Conservation (phyloP, 2,888 invertebrate species). For the Liposcelis brunnea region DNA sequence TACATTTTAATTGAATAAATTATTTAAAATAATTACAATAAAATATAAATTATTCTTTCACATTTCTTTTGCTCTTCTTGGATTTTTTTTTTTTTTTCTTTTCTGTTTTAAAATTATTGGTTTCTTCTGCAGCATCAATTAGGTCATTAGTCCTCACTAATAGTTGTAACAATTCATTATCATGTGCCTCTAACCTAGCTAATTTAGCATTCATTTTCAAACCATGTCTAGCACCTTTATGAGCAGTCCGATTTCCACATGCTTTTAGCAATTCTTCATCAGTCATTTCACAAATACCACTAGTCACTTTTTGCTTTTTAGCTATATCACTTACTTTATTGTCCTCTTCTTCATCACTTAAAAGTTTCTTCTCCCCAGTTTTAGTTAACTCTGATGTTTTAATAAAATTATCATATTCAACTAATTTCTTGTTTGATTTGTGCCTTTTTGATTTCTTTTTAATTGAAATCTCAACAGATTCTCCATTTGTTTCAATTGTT, state of each 20-base stretch:
- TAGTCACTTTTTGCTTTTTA: neutral
- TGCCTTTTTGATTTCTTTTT: neutral
- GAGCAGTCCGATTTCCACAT: conserved; percentile 4
- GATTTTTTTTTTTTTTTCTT: no score
- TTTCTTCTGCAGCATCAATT: no score
- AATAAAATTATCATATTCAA: neutral
- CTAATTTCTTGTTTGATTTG: neutral
- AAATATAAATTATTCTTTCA: no score
- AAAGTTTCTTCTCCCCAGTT: neutral
- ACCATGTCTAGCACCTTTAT: conserved; percentile 6
- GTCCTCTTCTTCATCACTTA: conserved; percentile 1
- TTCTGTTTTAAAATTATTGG: no score
- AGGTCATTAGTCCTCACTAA: no score
- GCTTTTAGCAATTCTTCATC: conserved; percentile 2
- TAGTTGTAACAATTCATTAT: no score
- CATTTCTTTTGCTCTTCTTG: no score
- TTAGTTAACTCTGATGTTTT: neutral
- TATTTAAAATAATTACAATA: no score
- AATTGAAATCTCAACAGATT: neutral
- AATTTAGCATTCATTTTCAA: conserved; percentile 4
- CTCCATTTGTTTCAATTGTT: neutral
- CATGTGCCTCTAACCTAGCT: neutral
- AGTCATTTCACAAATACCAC: conserved; percentile 6
- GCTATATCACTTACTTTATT: neutral
- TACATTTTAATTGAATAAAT: no score